Conservation (phyloP, 2,113 vertebrate species). For the Tor tambroides region DNA sequence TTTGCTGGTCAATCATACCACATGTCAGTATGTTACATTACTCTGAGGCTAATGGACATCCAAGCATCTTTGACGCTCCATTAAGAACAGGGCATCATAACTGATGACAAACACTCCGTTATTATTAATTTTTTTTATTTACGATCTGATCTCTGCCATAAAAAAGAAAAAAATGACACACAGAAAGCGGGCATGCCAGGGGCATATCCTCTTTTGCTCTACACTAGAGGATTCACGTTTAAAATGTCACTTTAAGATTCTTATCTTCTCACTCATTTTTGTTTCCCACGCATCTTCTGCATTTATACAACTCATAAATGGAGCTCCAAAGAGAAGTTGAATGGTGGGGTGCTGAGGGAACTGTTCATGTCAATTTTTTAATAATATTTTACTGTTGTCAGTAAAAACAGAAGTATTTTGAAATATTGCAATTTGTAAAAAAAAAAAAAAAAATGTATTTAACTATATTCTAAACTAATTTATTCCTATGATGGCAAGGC, state of each 20-base stretch:
- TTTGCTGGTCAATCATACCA: not conserved
- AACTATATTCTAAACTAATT: not conserved
- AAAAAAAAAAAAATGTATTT: too few species aligned
- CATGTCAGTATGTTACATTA: not conserved
- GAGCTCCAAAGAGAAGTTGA: slow-evolving; percentile 33
- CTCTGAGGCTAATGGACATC: slow-evolving; percentile 25
- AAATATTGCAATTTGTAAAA: not conserved
- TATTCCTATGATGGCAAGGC: not conserved
- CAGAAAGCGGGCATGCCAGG: slow-evolving; percentile 28
- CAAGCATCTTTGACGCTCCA: slow-evolving; percentile 45
- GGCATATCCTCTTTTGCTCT: slow-evolving; percentile 21
- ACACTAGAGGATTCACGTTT: slow-evolving; percentile 32
- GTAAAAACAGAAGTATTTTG: not conserved
- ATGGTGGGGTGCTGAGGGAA: not conserved
- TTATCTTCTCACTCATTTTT: not conserved
- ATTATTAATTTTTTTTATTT: slow-evolving; percentile 18
- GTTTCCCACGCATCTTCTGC: slow-evolving; percentile 6
- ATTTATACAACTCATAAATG: slow-evolving; percentile 29
- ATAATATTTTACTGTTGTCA: not conserved
- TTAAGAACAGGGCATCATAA: slow-evolving; percentile 51
- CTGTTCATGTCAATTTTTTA: not conserved
- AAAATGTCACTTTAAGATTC: not conserved
- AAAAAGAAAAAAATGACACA: not conserved
- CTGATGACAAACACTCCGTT: slow-evolving; percentile 59
- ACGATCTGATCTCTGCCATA: not conserved